Evolutionary conservation across 1,140 invertebrate genomes (phyloP).

Genomic region (Stratiolaelaps scimitus): DNA sequence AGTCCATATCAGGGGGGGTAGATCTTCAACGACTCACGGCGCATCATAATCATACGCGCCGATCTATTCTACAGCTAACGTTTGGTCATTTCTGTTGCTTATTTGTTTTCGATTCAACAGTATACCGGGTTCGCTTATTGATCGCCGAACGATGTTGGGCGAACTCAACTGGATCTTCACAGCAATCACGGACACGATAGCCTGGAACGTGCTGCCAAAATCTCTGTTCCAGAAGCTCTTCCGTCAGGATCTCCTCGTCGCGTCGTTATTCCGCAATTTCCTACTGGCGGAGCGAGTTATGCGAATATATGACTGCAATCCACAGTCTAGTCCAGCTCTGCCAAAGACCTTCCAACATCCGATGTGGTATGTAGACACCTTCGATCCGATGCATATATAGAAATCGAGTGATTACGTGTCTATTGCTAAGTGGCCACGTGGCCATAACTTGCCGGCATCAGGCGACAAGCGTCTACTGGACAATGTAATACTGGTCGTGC

Average conservation of each 20-base stretch:
- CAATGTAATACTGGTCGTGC: too few species aligned
- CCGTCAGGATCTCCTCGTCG: constrained; percentile 91
- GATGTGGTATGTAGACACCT: constrained; percentile 47
- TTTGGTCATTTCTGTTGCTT: constrained; percentile 4
- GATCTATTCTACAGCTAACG: background rate
- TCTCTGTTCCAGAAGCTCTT: constrained; percentile 94
- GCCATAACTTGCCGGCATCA: too few species aligned
- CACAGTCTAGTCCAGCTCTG: constrained; percentile 74
- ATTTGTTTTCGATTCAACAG: constrained; percentile 42
- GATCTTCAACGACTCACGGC: too few species aligned
- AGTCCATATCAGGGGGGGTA: too few species aligned
- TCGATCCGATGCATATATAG: background rate
- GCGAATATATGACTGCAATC: constrained; percentile 87
- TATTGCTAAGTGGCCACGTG: background rate
- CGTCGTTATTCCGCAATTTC: constrained; percentile 93
- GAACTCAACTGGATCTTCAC: constrained; percentile 99
- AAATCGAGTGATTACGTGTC: constrained; percentile 1
- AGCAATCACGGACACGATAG: constrained; percentile 99
- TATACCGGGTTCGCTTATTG: constrained; percentile 86
- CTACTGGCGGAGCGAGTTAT: constrained; percentile 90
- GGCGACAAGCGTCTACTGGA: too few species aligned
- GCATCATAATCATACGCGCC: background rate
- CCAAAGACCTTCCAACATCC: constrained; percentile 70
- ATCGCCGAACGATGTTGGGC: constrained; percentile 90
- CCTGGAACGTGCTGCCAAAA: constrained; percentile 87